Percentiles rank a stretch among this genome's conserved stretches.
These are phyloP conservation scores for Plemyria rubiginata DNA, from an alignment of 2,888 invertebrate species.

Conservation along the genomic window DNA sequence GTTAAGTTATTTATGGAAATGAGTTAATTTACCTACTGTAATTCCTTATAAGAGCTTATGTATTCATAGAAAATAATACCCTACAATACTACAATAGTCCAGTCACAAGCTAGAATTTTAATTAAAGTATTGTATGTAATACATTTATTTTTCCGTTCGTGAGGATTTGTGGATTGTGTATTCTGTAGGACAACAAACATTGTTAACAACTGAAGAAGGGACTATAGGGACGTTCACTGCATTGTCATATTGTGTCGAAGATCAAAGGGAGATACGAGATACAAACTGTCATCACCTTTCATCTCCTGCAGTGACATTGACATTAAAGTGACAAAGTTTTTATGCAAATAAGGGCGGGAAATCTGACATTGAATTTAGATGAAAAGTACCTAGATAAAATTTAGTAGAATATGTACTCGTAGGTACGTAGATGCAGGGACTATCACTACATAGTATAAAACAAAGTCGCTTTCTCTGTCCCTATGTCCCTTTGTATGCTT, in stretches of 20 bases:
- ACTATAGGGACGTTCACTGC: not conserved
- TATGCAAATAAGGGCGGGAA: constrained; percentile 22
- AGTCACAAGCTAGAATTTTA: constrained; percentile 9
- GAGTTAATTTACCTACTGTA: not conserved
- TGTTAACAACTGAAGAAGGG: constrained; percentile 13
- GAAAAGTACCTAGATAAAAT: too few relatives aligned
- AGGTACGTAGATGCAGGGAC: too few relatives aligned
- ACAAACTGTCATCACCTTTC: constrained; percentile 27
- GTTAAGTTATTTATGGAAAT: constrained; percentile 7
- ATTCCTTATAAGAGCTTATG: constrained; percentile 2
- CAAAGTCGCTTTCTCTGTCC: too few relatives aligned
- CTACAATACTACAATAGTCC: constrained; percentile 2
- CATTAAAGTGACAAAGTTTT: constrained; percentile 25
- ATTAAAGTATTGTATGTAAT: constrained; percentile 22
- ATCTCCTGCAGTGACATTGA: constrained; percentile 31
- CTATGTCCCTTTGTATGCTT: too few relatives aligned
- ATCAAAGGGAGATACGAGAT: constrained; percentile 36
- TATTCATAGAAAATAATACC: constrained; percentile 2
- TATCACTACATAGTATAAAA: too few relatives aligned
- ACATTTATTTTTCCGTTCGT: constrained; percentile 2
- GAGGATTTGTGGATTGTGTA: too few relatives aligned
- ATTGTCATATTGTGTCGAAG: constrained; percentile 28
- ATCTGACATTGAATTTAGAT: constrained; percentile 25
- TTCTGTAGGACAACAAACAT: constrained; percentile 4
- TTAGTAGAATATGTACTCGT: too few relatives aligned